Evolutionary conservation across 2,113 vertebrate species (phyloP).

Genomic region (Boleophthalmus pectinirostris): DNA sequence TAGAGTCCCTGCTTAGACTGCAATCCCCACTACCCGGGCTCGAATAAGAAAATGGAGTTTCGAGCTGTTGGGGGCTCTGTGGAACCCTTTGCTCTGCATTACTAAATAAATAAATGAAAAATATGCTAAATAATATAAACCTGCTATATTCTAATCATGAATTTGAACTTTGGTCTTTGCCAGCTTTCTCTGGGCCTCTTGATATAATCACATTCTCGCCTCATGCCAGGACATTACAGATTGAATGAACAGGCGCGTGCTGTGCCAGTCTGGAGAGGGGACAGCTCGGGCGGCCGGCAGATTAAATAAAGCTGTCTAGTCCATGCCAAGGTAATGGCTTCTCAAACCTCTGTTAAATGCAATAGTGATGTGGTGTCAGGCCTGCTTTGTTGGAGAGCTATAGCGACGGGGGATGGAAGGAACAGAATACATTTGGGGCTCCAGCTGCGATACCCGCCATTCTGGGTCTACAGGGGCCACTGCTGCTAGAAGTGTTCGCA

Average conservation of each 20-base stretch:
- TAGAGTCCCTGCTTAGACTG: too few relatives aligned
- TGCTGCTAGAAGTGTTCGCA: not conserved
- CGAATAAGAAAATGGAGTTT: too few relatives aligned
- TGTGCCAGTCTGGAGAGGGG: slow-evolving; percentile 65
- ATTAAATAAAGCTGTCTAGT: slow-evolving; percentile 77
- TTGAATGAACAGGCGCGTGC: slow-evolving; percentile 69
- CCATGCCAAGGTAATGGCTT: slow-evolving; percentile 71
- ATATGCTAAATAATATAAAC: too few relatives aligned
- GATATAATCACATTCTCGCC: slow-evolving; percentile 68
- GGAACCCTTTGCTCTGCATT: too few relatives aligned
- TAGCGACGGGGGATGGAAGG: slow-evolving; percentile 34
- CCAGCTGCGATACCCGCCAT: slow-evolving; percentile 39
- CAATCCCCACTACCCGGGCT: too few relatives aligned
- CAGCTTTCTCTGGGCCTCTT: slow-evolving; percentile 50
- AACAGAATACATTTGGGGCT: slow-evolving; percentile 27
- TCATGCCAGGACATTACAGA: slow-evolving; percentile 61
- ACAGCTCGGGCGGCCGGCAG: slow-evolving; percentile 69
- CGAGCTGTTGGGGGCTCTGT: too few relatives aligned
- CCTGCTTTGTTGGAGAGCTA: slow-evolving; percentile 61
- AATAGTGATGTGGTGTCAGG: slow-evolving; percentile 67
- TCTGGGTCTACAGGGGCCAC: slow-evolving; percentile 21
- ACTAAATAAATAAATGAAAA: too few relatives aligned
- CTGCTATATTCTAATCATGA: slow-evolving; percentile 27
- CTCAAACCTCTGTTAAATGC: slow-evolving; percentile 70
- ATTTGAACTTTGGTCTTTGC: slow-evolving; percentile 59